These are phyloP conservation scores for Triops cancriformis DNA, from an alignment of 1,140 invertebrate genomes.

Conservation along the genomic window DNA sequence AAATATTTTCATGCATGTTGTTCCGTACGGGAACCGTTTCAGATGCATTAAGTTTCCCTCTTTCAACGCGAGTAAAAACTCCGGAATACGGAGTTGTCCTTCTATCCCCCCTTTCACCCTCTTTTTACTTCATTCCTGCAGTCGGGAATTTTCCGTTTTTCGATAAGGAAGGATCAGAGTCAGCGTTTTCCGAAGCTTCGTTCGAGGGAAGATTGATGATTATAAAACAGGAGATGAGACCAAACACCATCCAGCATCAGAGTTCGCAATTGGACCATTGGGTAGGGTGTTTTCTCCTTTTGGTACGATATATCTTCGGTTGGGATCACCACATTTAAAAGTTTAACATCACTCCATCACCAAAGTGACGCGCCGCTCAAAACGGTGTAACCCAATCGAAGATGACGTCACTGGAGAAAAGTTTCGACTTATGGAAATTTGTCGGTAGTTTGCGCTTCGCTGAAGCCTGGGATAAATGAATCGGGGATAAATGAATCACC, in stretches of 20 bases:
- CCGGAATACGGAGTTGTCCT: background rate
- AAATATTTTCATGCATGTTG: background rate
- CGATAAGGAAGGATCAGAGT: conserved; percentile 5
- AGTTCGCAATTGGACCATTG: conserved; percentile 4
- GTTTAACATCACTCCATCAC: background rate
- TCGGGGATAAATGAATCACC: no score
- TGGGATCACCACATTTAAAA: background rate
- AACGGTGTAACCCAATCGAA: background rate
- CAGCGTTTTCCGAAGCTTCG: background rate
- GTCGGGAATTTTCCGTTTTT: background rate
- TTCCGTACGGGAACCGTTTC: background rate
- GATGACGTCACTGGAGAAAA: background rate
- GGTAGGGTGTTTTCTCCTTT: background rate
- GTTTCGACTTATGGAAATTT: background rate
- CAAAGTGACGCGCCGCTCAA: background rate
- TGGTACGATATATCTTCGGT: background rate
- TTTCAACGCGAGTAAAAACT: background rate
- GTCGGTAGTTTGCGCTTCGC: no score
- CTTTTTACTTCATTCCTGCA: background rate
- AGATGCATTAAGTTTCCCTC: background rate
- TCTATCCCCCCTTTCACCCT: background rate
- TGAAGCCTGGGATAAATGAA: no score
- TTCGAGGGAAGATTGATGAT: conserved; percentile 6
- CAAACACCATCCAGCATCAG: background rate
- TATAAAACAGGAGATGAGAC: conserved; percentile 7